Evolutionary conservation across 2,888 invertebrate genomes (phyloP).

Genomic region (Halocaridina rubra): DNA sequence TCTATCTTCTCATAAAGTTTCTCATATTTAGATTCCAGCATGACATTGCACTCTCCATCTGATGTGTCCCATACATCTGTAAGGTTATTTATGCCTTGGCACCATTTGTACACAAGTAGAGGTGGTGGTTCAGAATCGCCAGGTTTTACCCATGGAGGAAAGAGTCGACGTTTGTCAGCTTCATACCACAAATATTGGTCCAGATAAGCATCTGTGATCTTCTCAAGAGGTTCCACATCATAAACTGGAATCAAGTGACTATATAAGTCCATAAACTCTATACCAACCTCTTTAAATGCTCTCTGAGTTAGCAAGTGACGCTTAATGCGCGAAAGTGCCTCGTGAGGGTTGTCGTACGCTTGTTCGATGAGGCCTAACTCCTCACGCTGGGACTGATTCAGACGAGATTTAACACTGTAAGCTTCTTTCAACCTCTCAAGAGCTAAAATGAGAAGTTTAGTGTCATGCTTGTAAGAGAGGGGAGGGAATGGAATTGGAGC

Average conservation of each 20-base stretch:
- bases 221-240: constrained; percentile 98
- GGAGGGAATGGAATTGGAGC: constrained; percentile 99
- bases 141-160: constrained; percentile 99
- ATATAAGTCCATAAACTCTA: constrained; percentile 99
- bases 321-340: constrained; percentile 98
- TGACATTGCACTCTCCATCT: constrained; percentile 98
- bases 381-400: constrained; percentile 99
- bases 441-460: constrained; percentile 95
- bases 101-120: constrained; percentile 92
- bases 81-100: constrained; percentile 96
- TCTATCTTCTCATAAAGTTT: constrained; percentile 99
- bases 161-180: constrained; percentile 94
- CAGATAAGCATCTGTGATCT: constrained; percentile 98
- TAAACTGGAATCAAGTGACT: constrained; percentile 98
- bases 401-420: constrained; percentile 94
- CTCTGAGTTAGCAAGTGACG: constrained; percentile 98
- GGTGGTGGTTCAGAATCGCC: constrained; percentile 96
- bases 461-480: constrained; percentile 99
- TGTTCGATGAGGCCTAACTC: constrained; percentile 99
- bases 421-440: constrained; percentile 97
- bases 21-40: constrained; percentile 96
- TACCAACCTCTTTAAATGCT: constrained; percentile 98
- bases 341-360: constrained; percentile 99
- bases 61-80: constrained; percentile 98
- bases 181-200: constrained; percentile 99